A percentile compares a stretch with the other conserved stretches of the same genome.
phyloP scores from a whole-genome alignment of 1,140 invertebrate genomes.

The Drosophila sp. region DNA sequence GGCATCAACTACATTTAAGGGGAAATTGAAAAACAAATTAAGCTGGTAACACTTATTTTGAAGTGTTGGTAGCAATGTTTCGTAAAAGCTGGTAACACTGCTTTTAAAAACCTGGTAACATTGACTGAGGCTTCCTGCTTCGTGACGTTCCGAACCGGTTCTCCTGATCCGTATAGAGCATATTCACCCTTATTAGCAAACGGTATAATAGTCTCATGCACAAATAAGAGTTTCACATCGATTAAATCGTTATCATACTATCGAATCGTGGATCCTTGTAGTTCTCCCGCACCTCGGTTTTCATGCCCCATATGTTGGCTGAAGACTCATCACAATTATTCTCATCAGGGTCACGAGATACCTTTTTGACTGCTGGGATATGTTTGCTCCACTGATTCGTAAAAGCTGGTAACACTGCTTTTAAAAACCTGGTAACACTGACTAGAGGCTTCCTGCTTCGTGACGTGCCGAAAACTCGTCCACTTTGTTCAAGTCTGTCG shows the following conservation, averaged over 20 bases:
- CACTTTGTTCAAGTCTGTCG: slow-evolving; percentile 83
- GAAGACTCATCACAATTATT: slow-evolving; percentile 53
- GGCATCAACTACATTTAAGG: too few relatives aligned
- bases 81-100: too few relatives aligned
- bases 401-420: too few relatives aligned
- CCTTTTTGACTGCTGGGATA: slow-evolving; percentile 13
- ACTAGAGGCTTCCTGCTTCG: slow-evolving; percentile 54
- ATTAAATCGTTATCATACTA: slow-evolving; percentile 52
- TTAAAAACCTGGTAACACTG: background rate
- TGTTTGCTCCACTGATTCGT: slow-evolving; percentile 26
- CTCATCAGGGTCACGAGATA: slow-evolving; percentile 35
- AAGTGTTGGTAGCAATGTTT: too few relatives aligned
- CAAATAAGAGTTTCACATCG: slow-evolving; percentile 52
- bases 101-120: background rate
- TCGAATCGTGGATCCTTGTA: slow-evolving; percentile 54
- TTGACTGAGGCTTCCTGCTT: slow-evolving; percentile 52
- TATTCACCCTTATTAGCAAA: slow-evolving; percentile 66
- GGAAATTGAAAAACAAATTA: too few relatives aligned
- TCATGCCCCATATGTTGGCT: slow-evolving; percentile 49
- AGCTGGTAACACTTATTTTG: too few relatives aligned
- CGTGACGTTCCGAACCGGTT: slow-evolving; percentile 54
- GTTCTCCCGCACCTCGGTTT: slow-evolving; percentile 68
- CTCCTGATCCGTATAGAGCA: slow-evolving; percentile 73
- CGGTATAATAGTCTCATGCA: slow-evolving; percentile 43
- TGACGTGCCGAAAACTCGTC: slow-evolving; percentile 62